Evolutionary conservation across 1,140 invertebrate species (phyloP).

Genomic region (Scaptomyza pallida): DNA sequence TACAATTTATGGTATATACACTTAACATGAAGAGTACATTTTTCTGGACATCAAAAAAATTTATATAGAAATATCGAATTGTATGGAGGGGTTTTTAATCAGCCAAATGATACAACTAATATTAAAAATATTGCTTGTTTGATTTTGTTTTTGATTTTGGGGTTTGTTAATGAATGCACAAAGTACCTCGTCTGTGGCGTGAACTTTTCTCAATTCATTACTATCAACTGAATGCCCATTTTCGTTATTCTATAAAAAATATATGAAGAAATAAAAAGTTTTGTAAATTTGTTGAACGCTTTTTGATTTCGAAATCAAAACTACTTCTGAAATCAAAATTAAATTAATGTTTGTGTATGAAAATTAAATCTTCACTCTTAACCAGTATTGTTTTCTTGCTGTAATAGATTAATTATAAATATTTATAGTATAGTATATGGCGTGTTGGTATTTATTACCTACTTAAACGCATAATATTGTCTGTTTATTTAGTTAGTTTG

Average conservation of each 20-base stretch:
- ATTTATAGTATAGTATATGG: slow-evolving; percentile 42
- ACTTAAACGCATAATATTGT: slow-evolving; percentile 68
- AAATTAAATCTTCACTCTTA: slow-evolving; percentile 54
- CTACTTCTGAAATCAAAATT: slow-evolving; percentile 41
- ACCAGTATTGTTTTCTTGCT: slow-evolving; percentile 58
- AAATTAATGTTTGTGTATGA: slow-evolving; percentile 16
- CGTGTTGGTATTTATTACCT: slow-evolving; percentile 64
- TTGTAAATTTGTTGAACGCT: slow-evolving; percentile 62
- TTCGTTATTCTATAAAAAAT: slow-evolving; percentile 84
- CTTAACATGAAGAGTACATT: slow-evolving; percentile 68
- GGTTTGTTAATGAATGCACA: slow-evolving; percentile 76
- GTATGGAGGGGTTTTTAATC: slow-evolving; percentile 52
- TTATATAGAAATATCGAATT: slow-evolving; percentile 70
- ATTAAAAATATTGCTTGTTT: slow-evolving; percentile 53
- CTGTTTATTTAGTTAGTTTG: slow-evolving; percentile 14
- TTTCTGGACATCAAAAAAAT: slow-evolving; percentile 46
- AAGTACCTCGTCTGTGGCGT: slow-evolving; percentile 85
- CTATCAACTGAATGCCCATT: slow-evolving; percentile 84
- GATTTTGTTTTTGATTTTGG: slow-evolving; percentile 29
- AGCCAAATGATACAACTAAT: slow-evolving; percentile 70
- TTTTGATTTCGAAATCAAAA: slow-evolving; percentile 50
- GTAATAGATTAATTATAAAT: slow-evolving; percentile 64
- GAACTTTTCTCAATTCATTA: slow-evolving; percentile 84
- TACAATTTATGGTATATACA: slow-evolving; percentile 83
- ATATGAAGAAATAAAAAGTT: slow-evolving; percentile 74